phyloP scores from a whole-genome alignment of 2,113 vertebrate genomes.

The Eonycteris spelaea region DNA sequence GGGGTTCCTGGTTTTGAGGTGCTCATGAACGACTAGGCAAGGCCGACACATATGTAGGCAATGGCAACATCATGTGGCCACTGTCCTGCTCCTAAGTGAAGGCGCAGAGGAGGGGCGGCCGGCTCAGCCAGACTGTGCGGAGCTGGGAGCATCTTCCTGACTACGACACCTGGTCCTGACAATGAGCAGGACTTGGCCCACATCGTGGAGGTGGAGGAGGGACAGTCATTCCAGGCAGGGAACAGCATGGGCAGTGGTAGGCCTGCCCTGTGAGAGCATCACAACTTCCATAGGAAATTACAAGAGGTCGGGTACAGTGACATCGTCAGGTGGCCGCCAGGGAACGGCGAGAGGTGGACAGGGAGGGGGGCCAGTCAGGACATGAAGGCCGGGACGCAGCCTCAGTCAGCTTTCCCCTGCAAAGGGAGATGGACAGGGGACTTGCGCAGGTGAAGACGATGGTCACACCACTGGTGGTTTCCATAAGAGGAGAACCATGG shows the following conservation, averaged over 20 bases:
- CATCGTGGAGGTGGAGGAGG: background rate
- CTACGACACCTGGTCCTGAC: background rate
- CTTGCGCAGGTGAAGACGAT: background rate
- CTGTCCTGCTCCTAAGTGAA: background rate
- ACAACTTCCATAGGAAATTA: background rate
- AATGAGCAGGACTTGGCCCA: background rate
- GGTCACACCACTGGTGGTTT: background rate
- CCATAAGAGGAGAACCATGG: background rate
- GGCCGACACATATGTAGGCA: background rate
- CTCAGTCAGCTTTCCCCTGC: too few relatives aligned
- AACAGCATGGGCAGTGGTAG: background rate
- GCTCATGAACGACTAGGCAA: background rate
- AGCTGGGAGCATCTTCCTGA: background rate
- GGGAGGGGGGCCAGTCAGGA: too few relatives aligned
- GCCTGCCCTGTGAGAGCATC: background rate
- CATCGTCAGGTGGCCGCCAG: background rate
- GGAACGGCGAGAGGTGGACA: background rate
- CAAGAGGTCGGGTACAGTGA: background rate
- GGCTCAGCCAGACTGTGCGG: background rate
- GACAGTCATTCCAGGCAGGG: background rate
- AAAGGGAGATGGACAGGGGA: background rate
- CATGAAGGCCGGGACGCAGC: background rate
- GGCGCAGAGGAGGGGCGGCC: background rate
- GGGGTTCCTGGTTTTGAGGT: background rate
- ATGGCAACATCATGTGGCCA: background rate